Base-by-base conservation (phyloP, 2,888 invertebrate species). In the Myathropa florea region DNA sequence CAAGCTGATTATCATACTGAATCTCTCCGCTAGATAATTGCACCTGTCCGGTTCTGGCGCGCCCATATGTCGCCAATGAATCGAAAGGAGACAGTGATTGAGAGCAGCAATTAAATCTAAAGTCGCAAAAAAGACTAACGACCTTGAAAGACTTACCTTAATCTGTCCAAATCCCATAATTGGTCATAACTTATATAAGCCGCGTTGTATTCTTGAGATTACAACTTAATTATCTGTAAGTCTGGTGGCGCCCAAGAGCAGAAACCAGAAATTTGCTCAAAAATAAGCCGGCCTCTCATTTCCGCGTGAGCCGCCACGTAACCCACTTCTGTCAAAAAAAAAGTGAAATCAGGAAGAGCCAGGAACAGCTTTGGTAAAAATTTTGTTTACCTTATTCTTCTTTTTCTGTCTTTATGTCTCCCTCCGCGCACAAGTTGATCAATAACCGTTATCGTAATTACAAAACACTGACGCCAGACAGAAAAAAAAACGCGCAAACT, bases 261-360 rank as follows among this genome's bases (percentile, higher is more conserved):
- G 9, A 10, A 63, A 57, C 78, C 70, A 64, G 39, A 70, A 70
- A 70, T 39, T 10, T 57, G 39, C n/a, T 61, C 36, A 55, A 65
- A n/a, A 33, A 39, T 26, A 57, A 24, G 28, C 24, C 39, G 39
- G 46, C 26, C 30, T 68, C 39, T 46, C 68, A 14, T 55, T 84
- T 84, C 81, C 84, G 84, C 61, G 75, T 65, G 55, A 76, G 18
- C 21, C 7, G 39, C 46, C 59, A 57, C 57, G 68, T 85, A 85
- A 85, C 85, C 81, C 63, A 85, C 73, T 55, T 85, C 59, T 85
- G 21, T 36, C n/a, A n/a, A n/a, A 28, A 53, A 39, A 67, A 86
- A 86, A 86, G 86, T 86, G 83, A 86, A 86, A 86, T 67, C 86
- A 86, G 86, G 86, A 86, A 86, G 86, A 78, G 46, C 60, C 63